Conservation (phyloP, 2,797 vertebrate species). For the Brotogeris chrysoptera region DNA sequence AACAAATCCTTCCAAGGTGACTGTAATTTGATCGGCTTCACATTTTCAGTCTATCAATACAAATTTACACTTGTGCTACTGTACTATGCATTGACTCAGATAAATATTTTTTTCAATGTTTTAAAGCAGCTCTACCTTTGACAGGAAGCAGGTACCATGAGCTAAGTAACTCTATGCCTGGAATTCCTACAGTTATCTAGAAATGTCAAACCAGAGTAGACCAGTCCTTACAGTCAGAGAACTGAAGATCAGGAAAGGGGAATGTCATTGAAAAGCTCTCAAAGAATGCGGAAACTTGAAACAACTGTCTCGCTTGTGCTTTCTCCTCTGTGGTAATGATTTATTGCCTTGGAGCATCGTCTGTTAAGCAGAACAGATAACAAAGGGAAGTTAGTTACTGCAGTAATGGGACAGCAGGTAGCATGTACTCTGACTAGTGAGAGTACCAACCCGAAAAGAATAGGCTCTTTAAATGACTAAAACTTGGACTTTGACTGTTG, state of each 20-base stretch:
- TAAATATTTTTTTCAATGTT: not conserved
- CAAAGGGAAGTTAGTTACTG: not conserved
- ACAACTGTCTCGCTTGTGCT: not conserved
- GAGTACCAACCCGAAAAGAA: not conserved
- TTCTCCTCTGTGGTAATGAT: not conserved
- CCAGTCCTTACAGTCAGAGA: not conserved
- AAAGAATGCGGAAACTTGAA: not conserved
- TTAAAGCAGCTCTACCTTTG: not conserved
- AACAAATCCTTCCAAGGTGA: not conserved
- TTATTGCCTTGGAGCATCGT: not conserved
- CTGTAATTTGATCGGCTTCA: not conserved
- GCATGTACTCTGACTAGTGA: not conserved
- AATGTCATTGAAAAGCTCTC: not conserved
- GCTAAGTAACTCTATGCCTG: not conserved
- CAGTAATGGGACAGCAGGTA: not conserved
- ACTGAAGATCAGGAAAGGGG: not conserved
- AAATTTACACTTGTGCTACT: not conserved
- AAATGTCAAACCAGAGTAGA: not conserved
- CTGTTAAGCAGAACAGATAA: not conserved
- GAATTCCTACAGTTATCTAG: not conserved
- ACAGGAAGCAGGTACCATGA: not conserved
- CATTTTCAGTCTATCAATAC: not conserved
- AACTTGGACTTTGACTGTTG: not conserved
- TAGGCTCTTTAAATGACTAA: not conserved
- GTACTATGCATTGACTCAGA: rapidly evolving